Evolutionary conservation across 2,888 invertebrate genomes (phyloP), one percentile per base, ranked within the genome.

Genomic region (Drosophila melanocephala): DNA sequence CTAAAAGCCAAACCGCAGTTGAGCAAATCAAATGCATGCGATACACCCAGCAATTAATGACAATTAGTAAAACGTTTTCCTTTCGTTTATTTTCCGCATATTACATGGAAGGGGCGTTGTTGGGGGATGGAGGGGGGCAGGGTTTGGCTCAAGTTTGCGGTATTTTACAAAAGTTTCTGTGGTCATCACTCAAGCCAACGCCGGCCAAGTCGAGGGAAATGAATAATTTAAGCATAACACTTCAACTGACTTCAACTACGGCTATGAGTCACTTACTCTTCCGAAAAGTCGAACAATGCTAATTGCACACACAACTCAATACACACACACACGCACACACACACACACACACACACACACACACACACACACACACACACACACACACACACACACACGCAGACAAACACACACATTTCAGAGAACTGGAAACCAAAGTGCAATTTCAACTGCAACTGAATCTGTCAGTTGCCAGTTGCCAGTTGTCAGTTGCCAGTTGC

Each of bases 61-160:
- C 83, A 85, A 90, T 85, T 90, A 90, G 59, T 47, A 9, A 68
- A 74, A 77, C 59, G 65, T 71, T 67, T 57, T 59, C 30, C 72
- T 42, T 57, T 28, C 55, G 28, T 28, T 32, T 37, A 53, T 47
- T 33, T 28, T 37, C 35, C 57, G 33, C 42, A 67, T 44, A 52
- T 62, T 53, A 62, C 47, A 37, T 37, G 0, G 10, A 12, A 9
- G 32, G 14, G 35, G 42, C 33, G 19, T 7, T 9, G 35, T 19
- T 7, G 32, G 28, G 28, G 0, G 28, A 0, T 3, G 28, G 3
- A 3, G 2, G 19, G 28, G n/a, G 22, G 28, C 35, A 14, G 30
- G 14, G 44, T 51, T 26, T 60, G 30, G 61, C 50, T 73, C 58
- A 83, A 62, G 58, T 71, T 85, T 71, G 76, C 64, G 83, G 85